A percentile compares a stretch with the other conserved stretches of the same genome.
Evolutionary conservation across 2,888 invertebrate species (phyloP).

Genomic region (Himalopsyche japonica): DNA sequence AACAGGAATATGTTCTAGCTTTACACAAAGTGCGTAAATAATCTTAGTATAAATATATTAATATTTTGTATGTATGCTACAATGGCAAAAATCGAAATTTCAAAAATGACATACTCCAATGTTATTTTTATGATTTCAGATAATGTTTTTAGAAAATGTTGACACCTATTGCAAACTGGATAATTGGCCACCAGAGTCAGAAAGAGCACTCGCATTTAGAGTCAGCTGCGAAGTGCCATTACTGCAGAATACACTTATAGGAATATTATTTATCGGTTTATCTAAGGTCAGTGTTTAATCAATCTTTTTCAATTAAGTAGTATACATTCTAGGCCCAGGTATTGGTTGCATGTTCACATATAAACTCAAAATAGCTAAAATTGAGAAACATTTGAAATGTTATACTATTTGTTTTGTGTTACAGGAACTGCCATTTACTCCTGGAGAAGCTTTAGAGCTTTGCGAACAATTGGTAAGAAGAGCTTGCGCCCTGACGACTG

Average conservation of each 20-base stretch:
- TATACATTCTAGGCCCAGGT: no score
- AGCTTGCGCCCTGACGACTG: conserved; percentile 79
- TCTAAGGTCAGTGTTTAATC: conserved; percentile 56
- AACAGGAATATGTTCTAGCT: conserved; percentile 74
- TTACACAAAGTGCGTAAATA: conserved; percentile 67
- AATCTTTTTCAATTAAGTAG: no score
- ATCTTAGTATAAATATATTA: neutral
- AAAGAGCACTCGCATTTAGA: conserved; percentile 76
- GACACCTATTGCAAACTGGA: conserved; percentile 82
- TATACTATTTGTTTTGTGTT: conserved; percentile 38
- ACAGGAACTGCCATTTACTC: conserved; percentile 77
- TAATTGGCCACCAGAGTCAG: conserved; percentile 92
- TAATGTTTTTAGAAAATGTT: conserved; percentile 74
- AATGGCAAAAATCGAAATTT: no score
- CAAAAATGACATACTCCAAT: neutral
- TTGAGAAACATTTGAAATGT: neutral
- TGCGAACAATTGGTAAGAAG: conserved; percentile 83
- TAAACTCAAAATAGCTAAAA: no score
- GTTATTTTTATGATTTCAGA: conserved; percentile 45
- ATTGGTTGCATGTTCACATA: no score
- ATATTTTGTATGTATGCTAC: neutral
- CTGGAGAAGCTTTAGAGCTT: conserved; percentile 84
- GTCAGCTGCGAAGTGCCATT: conserved; percentile 88
- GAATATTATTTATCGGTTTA: conserved; percentile 81
- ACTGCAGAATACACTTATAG: conserved; percentile 79